These are phyloP conservation scores for Drosophila sulfurigaster DNA, from an alignment of 1,140 invertebrate genomes.

Conservation along the genomic window DNA sequence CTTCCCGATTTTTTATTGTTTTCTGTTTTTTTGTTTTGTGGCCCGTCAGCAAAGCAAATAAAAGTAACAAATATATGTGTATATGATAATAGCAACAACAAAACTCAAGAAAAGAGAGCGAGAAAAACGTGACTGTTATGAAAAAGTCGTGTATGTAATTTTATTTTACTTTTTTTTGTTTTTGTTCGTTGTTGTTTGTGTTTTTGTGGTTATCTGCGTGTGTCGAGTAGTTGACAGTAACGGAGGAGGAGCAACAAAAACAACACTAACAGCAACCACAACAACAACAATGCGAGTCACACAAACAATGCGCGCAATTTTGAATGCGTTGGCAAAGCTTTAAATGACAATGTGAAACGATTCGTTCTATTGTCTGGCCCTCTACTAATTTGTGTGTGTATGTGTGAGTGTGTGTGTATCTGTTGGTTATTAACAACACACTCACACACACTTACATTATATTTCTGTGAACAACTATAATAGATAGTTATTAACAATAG, in stretches of 20 bases:
- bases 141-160: slow-evolving; percentile 80
- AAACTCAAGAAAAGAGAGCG: slow-evolving; percentile 5
- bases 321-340: slow-evolving; percentile 64
- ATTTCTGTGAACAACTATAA: slow-evolving; percentile 21
- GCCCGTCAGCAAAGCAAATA: slow-evolving; percentile 75
- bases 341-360: slow-evolving; percentile 45
- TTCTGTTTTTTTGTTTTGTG: slow-evolving; percentile 33
- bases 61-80: slow-evolving; percentile 41
- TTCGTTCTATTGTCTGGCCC: slow-evolving; percentile 37
- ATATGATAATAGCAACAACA: slow-evolving; percentile 20
- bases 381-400: slow-evolving; percentile 16
- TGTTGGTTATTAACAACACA: slow-evolving; percentile 37
- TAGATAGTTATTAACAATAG: slow-evolving; percentile 28
- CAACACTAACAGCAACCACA: slow-evolving; percentile 3
- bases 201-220: slow-evolving; percentile 50
- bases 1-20: slow-evolving; percentile 30
- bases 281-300: not conserved
- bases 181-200: not conserved
- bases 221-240: slow-evolving; percentile 66
- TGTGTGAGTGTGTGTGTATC: slow-evolving; percentile 11
- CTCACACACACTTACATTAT: not conserved
- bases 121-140: slow-evolving; percentile 78
- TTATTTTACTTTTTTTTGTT: slow-evolving; percentile 56
- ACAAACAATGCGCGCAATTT: slow-evolving; percentile 73
- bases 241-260: slow-evolving; percentile 22